Evolutionary conservation across 2,797 vertebrate species (phyloP).

Genomic region (Rhinophrynus dorsalis): DNA sequence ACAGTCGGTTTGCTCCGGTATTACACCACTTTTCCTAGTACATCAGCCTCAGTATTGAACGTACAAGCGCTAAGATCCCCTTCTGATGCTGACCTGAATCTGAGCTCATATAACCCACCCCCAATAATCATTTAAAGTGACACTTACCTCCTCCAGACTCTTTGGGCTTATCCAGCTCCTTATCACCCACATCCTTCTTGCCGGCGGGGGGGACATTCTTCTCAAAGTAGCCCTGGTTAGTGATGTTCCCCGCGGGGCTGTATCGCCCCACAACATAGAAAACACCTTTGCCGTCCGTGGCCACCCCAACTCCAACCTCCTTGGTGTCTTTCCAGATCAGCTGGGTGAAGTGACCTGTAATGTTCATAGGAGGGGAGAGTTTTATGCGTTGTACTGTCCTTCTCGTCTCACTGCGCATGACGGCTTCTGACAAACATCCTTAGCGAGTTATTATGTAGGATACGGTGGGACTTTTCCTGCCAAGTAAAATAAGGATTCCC

Average conservation of each 20-base stretch:
- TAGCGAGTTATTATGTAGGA: too few species aligned
- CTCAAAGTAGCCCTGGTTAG: slow-evolving; percentile 93
- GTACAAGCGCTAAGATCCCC: too few species aligned
- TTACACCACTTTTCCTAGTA: too few species aligned
- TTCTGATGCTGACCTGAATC: too few species aligned
- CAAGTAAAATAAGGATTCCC: too few species aligned
- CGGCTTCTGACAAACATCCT: too few species aligned
- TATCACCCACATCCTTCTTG: not conserved
- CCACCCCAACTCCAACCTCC: slow-evolving; percentile 90
- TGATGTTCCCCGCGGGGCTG: slow-evolving; percentile 90
- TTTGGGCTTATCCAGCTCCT: not conserved
- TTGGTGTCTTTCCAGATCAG: slow-evolving; percentile 94
- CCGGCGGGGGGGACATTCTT: slow-evolving; percentile 85
- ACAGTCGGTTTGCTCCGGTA: too few species aligned
- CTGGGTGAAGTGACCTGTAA: slow-evolving; percentile 92
- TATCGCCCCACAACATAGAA: slow-evolving; percentile 95
- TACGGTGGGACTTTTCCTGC: too few species aligned
- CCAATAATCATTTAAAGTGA: too few species aligned
- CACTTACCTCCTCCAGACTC: too few species aligned
- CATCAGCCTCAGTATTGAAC: too few species aligned
- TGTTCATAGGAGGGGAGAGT: slow-evolving; percentile 2
- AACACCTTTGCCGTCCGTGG: slow-evolving; percentile 85
- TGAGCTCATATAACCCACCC: not conserved
- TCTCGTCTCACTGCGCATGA: not conserved
- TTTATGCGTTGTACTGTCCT: not conserved